Percentiles rank a stretch among this genome's conserved stretches.
Conservation (phyloP, 2,888 invertebrate species). For the Trachelus tabidus region DNA sequence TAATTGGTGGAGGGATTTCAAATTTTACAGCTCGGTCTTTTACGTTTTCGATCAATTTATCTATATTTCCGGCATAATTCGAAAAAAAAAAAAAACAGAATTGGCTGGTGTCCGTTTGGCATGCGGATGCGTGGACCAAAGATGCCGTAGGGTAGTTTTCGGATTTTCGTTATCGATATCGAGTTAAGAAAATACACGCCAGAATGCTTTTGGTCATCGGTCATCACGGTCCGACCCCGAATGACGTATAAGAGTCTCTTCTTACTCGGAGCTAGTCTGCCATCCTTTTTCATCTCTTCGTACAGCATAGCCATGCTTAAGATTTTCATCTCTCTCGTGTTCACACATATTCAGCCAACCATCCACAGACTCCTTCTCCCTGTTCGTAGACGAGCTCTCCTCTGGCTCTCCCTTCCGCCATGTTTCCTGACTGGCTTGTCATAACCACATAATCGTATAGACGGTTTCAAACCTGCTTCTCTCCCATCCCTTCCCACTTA, state of each 20-base stretch:
- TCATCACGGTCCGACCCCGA: background rate
- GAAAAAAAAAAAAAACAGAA: no score
- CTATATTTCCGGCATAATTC: no score
- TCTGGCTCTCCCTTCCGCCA: background rate
- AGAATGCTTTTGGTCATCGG: background rate
- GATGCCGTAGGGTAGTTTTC: no score
- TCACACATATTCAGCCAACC: background rate
- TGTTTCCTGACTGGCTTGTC: slow-evolving; percentile 3
- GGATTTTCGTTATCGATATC: no score
- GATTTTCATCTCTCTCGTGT: no score
- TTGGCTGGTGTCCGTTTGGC: no score
- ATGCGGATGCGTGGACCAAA: no score
- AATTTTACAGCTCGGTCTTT: no score
- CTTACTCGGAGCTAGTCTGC: background rate
- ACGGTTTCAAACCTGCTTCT: slow-evolving; percentile 1
- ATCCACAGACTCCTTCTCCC: background rate
- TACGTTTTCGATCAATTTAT: no score
- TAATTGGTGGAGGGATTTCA: no score
- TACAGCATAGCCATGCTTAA: no score
- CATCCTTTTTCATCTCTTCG: background rate
- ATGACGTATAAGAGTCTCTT: background rate
- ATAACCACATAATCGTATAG: slow-evolving; percentile 8
- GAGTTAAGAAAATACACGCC: background rate
- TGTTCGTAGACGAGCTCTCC: background rate
- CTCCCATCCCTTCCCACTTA: background rate